Conservation (phyloP, 2,113 vertebrate genomes). For the Grammomys surdaster region DNA sequence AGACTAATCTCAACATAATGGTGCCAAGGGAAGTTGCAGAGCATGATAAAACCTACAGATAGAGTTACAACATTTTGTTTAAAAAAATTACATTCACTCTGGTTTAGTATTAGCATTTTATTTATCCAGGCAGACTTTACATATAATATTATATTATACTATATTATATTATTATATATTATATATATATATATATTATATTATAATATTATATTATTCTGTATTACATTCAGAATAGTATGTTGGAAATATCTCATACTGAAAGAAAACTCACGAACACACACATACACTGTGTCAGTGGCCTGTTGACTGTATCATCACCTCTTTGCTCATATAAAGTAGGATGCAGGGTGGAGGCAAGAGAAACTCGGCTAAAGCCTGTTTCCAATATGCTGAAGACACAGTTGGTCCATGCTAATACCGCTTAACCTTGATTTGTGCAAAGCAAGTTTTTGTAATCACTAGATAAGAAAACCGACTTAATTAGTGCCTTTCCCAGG, state of each 20-base stretch:
- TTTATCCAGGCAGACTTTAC: background rate
- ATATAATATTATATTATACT: background rate
- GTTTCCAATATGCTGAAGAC: background rate
- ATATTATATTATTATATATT: no score
- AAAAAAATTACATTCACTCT: background rate
- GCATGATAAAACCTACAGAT: background rate
- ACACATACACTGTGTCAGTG: background rate
- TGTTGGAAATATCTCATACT: background rate
- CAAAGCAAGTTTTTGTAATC: slow-evolving; percentile 61
- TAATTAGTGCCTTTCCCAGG: slow-evolving; percentile 75
- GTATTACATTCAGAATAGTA: no score
- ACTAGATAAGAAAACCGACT: slow-evolving; percentile 69
- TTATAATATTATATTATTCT: background rate
- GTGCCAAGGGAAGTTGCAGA: background rate
- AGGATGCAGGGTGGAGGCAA: background rate
- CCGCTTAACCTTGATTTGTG: slow-evolving; percentile 59
- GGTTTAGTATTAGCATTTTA: background rate
- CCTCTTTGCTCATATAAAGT: background rate
- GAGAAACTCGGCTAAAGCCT: background rate
- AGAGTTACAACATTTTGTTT: background rate
- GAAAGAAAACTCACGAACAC: background rate
- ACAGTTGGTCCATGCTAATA: background rate
- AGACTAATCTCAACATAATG: background rate
- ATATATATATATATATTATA: no score
- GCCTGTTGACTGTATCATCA: background rate